Evolutionary conservation across 2,113 vertebrate species (phyloP).

Genomic region (Hemicordylus capensis): DNA sequence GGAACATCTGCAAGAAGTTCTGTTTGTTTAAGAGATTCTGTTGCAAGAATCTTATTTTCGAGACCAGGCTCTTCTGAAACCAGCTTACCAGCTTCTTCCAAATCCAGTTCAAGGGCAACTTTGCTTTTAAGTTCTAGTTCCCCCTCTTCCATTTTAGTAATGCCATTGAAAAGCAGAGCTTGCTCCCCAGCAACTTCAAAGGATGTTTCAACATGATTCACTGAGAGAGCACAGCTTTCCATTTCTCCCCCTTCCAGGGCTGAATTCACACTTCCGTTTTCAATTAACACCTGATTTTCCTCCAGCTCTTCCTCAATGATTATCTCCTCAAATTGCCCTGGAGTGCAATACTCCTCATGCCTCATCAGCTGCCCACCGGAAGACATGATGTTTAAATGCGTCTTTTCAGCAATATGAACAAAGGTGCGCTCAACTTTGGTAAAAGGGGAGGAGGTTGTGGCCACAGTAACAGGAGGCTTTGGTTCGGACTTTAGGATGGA

Average conservation of each 20-base stretch:
- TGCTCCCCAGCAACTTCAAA: constrained; percentile 58
- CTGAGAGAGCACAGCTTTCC: constrained; percentile 59
- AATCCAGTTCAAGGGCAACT: background rate
- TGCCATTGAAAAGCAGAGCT: constrained; percentile 41
- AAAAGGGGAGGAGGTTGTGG: constrained; percentile 88
- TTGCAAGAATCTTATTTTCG: constrained; percentile 8
- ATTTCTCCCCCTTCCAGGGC: constrained; percentile 62
- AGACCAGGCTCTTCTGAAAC: constrained; percentile 46
- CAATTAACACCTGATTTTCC: constrained; percentile 46
- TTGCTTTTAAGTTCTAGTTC: constrained; percentile 18
- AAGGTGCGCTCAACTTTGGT: constrained; percentile 97
- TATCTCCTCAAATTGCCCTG: constrained; percentile 65
- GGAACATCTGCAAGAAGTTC: constrained; percentile 8
- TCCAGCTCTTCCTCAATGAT: constrained; percentile 66
- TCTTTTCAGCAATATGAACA: constrained; percentile 93
- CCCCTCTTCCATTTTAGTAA: constrained; percentile 38
- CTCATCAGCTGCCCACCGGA: constrained; percentile 80
- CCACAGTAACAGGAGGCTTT: constrained; percentile 76
- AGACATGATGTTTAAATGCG: constrained; percentile 94
- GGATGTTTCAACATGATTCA: constrained; percentile 50
- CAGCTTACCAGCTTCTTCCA: constrained; percentile 52
- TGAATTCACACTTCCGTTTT: constrained; percentile 60
- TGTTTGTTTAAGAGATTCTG: constrained; percentile 58
- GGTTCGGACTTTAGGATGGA: constrained; percentile 87
- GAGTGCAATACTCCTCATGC: constrained; percentile 73